These are phyloP conservation scores for Pelochelys cantorii DNA, from an alignment of 2,797 vertebrate genomes.

Conservation along the genomic window DNA sequence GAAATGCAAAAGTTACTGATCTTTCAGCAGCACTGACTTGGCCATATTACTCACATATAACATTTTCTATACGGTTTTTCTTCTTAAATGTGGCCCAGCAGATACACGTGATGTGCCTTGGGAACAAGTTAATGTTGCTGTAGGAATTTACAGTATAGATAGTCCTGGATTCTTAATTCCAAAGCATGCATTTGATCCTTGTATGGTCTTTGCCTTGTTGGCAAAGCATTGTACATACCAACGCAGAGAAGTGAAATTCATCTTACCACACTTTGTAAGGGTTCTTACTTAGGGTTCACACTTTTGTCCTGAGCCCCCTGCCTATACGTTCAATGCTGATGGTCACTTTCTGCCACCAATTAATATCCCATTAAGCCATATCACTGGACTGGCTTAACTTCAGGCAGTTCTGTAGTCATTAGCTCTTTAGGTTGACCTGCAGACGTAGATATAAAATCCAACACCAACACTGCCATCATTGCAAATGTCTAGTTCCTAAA, in stretches of 20 bases:
- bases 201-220: neutral
- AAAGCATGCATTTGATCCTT: neutral
- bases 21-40: neutral
- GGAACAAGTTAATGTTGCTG: neutral
- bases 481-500: neutral
- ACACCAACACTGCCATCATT: neutral
- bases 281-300: neutral
- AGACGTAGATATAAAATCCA: neutral
- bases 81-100: neutral
- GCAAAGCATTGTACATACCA: neutral
- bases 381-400: neutral
- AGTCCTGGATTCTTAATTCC: neutral
- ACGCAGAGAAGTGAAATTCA: neutral
- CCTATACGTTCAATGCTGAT: neutral
- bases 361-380: neutral
- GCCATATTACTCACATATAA: fast-evolving
- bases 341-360: neutral
- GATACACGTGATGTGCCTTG: neutral
- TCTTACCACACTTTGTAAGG: neutral
- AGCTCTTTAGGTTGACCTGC: neutral
- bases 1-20: neutral
- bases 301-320: neutral
- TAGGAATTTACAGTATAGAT: neutral
- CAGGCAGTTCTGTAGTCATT: neutral
- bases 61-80: neutral